Evolutionary conservation across 2,113 vertebrate species (phyloP), one percentile per base, ranked within the genome.

Genomic region (Otis tarda): DNA sequence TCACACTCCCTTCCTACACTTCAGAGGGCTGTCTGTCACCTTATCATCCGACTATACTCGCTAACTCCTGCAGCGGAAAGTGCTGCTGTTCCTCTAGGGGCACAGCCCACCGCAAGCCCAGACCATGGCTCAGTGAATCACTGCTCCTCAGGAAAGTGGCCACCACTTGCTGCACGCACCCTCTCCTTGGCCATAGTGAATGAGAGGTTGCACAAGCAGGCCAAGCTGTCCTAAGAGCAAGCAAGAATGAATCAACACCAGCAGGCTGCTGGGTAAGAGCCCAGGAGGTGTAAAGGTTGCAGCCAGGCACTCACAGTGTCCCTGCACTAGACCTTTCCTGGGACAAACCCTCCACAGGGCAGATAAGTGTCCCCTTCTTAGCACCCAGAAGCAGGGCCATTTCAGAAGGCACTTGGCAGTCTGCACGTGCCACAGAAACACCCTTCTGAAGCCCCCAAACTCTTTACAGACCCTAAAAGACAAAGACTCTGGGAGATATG

Each of bases 131-230:
- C 74, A 33, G 78, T 35, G 47, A 75, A 43, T 70, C 67, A 21
- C 41, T 21, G 56, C 45, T 65, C 33, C 10, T 13, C 33, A 20
- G 88, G 41, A 56, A 76, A 47, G 49, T 0, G 0, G 28, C 28
- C 1, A 4, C 25, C 60, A 59, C 55, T 83, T 47, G 43, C 82
- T 1, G 0, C 16, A 28, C 0, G 1, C 18, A 35, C 24, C 52
- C 2, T 0, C 35, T 49, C 68, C 57, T 64, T 39, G 21, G 63
- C 61, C 7, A 2, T 1, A 24, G 61, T 0, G 1, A 55, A 60
- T 1, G 5, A 6, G 28, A 11, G 22, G 33, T 80, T 56, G 74
- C 56, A 52, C 64, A 85, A 85, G 37, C 69, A 41, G 41, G 41
- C 41, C 41, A 41, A 14, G 67, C 75, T 19, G n/a, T 65, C 43